Evolutionary conservation across 2,888 invertebrate genomes (phyloP).

Genomic region (Agriopis leucophaearia): DNA sequence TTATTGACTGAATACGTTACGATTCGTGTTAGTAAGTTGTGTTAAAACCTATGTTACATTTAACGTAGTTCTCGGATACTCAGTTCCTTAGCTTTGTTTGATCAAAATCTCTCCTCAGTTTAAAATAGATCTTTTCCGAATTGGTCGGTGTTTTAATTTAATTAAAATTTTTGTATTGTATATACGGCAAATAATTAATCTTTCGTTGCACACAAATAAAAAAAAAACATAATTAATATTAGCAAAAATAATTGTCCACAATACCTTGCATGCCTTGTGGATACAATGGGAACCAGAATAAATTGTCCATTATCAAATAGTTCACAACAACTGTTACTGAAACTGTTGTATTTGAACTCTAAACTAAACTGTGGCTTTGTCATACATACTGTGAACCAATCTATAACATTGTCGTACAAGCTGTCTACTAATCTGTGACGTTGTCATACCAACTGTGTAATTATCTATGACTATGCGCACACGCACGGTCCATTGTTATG

Average conservation of each 20-base stretch:
- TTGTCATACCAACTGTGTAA: background rate
- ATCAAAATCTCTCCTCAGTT: too few relatives aligned
- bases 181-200: too few relatives aligned
- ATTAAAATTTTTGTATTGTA: too few relatives aligned
- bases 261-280: background rate
- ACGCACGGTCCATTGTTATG: slow-evolving; percentile 39
- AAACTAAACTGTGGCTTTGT: background rate
- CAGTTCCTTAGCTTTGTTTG: too few relatives aligned
- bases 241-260: background rate
- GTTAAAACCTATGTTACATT: too few relatives aligned
- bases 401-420: background rate
- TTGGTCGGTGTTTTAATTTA: too few relatives aligned
- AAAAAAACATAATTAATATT: background rate
- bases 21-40: too few relatives aligned
- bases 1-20: too few relatives aligned
- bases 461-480: slow-evolving; percentile 21
- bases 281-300: slow-evolving; percentile 37
- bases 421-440: background rate
- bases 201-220: too few relatives aligned
- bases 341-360: slow-evolving; percentile 9
- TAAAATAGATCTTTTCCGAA: too few relatives aligned
- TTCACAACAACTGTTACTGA: slow-evolving; percentile 37
- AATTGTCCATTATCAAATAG: slow-evolving; percentile 41
- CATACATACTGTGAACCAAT: background rate
- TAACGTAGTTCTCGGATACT: too few relatives aligned